Evolutionary conservation across 1,140 invertebrate genomes (phyloP), one percentile per base, ranked within the genome.

Genomic region (Telenomus remus): DNA sequence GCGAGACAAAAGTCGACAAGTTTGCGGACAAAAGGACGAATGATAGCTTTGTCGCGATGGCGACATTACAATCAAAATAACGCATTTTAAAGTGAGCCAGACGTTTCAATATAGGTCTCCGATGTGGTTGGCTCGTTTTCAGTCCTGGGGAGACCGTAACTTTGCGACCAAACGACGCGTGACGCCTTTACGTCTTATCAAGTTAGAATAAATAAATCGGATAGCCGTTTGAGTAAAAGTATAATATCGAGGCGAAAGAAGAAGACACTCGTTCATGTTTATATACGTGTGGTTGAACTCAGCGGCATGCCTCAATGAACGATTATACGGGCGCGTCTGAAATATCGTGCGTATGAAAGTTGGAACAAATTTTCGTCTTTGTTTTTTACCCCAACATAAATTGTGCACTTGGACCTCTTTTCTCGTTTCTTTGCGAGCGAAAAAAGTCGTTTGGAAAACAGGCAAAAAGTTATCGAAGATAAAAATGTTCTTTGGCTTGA

Each of bases 61-160:
- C 60, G 72, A 63, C 78, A 78, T 81, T 80, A 71, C 72, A 80
- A 81, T 80, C 79, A 79, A 75, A 80, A 70, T 82, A 79, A 80
- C 74, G 80, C 61, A 66, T 77, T 82, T 79, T 76, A 81, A 82
- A 80, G 68, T 65, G 79, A 79, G 71, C 54, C 74, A 79, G 69
- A 81, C 74, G 72, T 78, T 75, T 66, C 70, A 49, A 69, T 70
- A 65, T 74, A 64, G 64, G 48, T 77, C 19, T 59, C 54, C 54
- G 59, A 56, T 61, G 71, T n/a, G 47, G 66, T 11, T 54, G 64
- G 63, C 34, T 63, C 59, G 63, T 63, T 78, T 69, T 46, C 56
- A 56, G 46, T 73, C 61, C 64, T 37, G 33, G 55, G 49, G 63
- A 61, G 59, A 57, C 35, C 70, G 66, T 79, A 79, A 79, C 60